Evolutionary conservation across 2,797 vertebrate genomes (phyloP), one percentile per base, ranked within the genome.

Genomic region (Sandelia bainsii): DNA sequence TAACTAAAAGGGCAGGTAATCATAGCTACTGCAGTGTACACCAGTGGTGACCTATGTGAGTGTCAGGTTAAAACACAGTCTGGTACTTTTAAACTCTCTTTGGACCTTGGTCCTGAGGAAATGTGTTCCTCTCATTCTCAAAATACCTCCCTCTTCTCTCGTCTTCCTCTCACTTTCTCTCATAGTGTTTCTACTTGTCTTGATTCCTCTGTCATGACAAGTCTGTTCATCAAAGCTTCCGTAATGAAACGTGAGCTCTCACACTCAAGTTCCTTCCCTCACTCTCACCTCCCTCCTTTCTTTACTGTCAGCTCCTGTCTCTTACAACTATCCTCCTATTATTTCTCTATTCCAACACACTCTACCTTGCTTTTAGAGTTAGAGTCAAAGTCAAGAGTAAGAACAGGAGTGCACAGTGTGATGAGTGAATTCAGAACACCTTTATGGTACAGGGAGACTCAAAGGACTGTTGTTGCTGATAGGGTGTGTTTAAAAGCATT

Each of bases 181-280:
- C 40, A 37, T 29, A 51, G 65, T 13, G 23, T 8, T 42, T 58
- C 63, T 45, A 14, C 20, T 39, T 46, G n/a, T 19, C n/a, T 42
- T 57, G 62, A 25, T 29, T 10, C 17, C 65, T 66, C 64, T 66
- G 74, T 69, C 45, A 73, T 50, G 62, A 44, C 16, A 48, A 25
- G 46, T 76, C 74, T 62, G 80, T 75, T 75, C 52, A 60, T 86
- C 75, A 77, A 54, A 69, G 64, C 17, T 25, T 17, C 66, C 40
- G n/a, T 81, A 80, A 87, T 89, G 73, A 80, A 80, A 87, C 77
- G 78, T 67, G 77, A 87, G 74, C 79, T 54, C 50, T 79, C 72
- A 62, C 46, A 50, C 51, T 65, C 68, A 40, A 57, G 61, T 40
- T 34, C 67, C 34, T 52, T 53, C 44, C 45, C 44, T 60, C 61